phyloP scores from a whole-genome alignment of 1,140 invertebrate genomes.

The Bombyx mandarina region DNA sequence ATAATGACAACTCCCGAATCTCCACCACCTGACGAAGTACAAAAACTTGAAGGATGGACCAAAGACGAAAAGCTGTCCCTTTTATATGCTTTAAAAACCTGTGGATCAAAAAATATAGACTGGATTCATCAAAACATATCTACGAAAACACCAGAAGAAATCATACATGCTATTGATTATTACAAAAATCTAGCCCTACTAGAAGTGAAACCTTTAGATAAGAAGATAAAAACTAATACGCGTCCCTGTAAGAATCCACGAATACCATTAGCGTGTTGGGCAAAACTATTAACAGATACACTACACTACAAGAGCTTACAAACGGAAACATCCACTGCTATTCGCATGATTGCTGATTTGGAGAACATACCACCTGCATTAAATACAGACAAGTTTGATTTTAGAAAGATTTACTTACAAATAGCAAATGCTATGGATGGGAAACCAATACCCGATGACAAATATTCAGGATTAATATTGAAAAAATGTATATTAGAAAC shows the following conservation, averaged over 20 bases:
- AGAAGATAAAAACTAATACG: constrained; percentile 8
- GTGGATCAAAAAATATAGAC: constrained; percentile 24
- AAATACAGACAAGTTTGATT: constrained; percentile 39
- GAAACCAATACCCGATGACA: constrained; percentile 34
- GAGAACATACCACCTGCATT: constrained; percentile 34
- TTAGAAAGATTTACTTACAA: constrained; percentile 37
- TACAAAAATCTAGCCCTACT: constrained; percentile 32
- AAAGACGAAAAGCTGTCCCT: constrained; percentile 45
- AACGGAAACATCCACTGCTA: constrained; percentile 42
- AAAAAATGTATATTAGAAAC: constrained; percentile 49
- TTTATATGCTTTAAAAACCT: constrained; percentile 30
- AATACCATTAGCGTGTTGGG: constrained; percentile 40
- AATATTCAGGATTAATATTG: constrained; percentile 22
- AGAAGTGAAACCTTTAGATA: constrained; percentile 8
- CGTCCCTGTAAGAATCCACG: constrained; percentile 7
- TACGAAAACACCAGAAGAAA: constrained; percentile 31
- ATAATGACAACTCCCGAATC: no score
- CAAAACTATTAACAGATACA: constrained; percentile 35
- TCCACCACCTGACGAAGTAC: no score
- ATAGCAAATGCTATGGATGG: constrained; percentile 59
- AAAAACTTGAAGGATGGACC: constrained; percentile 22
- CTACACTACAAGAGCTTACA: constrained; percentile 34
- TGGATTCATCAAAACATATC: constrained; percentile 23
- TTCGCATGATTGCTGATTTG: constrained; percentile 51
- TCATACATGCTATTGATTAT: constrained; percentile 29